A percentile compares a stretch with the other conserved stretches of the same genome.
These are phyloP conservation scores for Thoracochromis brauschi DNA, from an alignment of 2,113 vertebrate species.

Conservation along the genomic window DNA sequence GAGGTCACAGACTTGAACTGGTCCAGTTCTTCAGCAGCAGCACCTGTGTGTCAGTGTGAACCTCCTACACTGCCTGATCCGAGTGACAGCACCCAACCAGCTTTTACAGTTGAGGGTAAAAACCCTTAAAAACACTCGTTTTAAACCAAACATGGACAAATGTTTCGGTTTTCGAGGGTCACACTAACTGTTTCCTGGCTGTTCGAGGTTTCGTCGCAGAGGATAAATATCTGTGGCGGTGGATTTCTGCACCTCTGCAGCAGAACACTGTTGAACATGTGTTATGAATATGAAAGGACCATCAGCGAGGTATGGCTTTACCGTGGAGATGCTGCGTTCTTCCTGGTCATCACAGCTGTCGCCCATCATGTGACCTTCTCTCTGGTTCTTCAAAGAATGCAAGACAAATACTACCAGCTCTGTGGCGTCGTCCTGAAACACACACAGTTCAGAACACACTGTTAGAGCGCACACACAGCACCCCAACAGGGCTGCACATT, in stretches of 20 bases:
- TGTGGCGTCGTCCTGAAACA: slow-evolving; percentile 64
- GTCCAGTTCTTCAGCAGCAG: background rate
- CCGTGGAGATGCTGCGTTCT: slow-evolving; percentile 3
- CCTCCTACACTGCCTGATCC: background rate
- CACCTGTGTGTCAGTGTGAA: background rate
- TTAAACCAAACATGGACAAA: background rate
- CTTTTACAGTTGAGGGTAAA: background rate
- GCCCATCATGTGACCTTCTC: slow-evolving; percentile 88
- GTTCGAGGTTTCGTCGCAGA: background rate
- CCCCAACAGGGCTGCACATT: background rate
- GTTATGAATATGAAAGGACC: background rate
- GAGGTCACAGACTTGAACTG: background rate
- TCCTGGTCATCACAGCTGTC: slow-evolving; percentile 15
- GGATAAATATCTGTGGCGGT: background rate
- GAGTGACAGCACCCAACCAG: accelerated
- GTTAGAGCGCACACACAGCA: background rate
- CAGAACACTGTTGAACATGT: background rate
- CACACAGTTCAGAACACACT: background rate
- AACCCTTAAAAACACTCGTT: background rate
- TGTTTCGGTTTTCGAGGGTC: background rate
- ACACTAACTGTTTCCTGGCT: accelerated
- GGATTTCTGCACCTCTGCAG: background rate
- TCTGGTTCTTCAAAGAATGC: slow-evolving; percentile 82
- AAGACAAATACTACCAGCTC: slow-evolving; percentile 78
- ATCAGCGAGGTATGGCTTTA: background rate